Evolutionary conservation across 92 coral and sea anemone species (phyloP), one percentile per base, ranked within the genome.

Genomic region (Micromussa lordhowensis): DNA sequence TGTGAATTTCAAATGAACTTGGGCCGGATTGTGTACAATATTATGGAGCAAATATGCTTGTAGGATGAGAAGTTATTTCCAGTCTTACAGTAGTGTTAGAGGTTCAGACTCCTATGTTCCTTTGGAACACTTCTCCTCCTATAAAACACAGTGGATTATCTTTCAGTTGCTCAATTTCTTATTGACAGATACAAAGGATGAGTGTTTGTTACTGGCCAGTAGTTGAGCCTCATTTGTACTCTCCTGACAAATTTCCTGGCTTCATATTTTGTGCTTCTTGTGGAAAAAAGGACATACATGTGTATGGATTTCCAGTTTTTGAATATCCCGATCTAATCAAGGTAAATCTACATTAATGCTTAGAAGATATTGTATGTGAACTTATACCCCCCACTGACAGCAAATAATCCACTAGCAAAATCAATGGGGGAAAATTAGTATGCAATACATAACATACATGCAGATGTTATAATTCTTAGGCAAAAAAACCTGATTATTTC

Each of bases 251-350:
- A 88, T 97, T 96, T 84, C 98, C 99, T 26, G 92, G 93, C 53
- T 95, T 92, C 74, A 92, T 95, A 30, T 51, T 86, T 29, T 68
- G 75, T 68, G 11, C 68, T 17, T 87, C 77, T 16, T 85, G 70
- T 30, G 83, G 79, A 87, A 69, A 19, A 17, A 77, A 2, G 2
- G 32, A 66, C 30, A 73, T 57, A 17, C 90, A 87, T 77, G 58
- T 96, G 13, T 96, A 97, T 90, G 95, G 98, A 49, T 76, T 94
- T 63, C 99, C 99, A 48, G 84, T 91, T 17, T 81, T 77, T 75
- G 99, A 97, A 66, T 97, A 95, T 80, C 99, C 99, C 75, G 98
- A 95, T 2, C 85, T 91, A 48, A 81, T 97, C 1, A 97, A 97
- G 96, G 99, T 97, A 83, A 57, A 44, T 24, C 8, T 5, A 17